These are phyloP conservation scores for Hypocryptadius cinnamomeus DNA, from an alignment of 2,113 vertebrate species.

Conservation along the genomic window DNA sequence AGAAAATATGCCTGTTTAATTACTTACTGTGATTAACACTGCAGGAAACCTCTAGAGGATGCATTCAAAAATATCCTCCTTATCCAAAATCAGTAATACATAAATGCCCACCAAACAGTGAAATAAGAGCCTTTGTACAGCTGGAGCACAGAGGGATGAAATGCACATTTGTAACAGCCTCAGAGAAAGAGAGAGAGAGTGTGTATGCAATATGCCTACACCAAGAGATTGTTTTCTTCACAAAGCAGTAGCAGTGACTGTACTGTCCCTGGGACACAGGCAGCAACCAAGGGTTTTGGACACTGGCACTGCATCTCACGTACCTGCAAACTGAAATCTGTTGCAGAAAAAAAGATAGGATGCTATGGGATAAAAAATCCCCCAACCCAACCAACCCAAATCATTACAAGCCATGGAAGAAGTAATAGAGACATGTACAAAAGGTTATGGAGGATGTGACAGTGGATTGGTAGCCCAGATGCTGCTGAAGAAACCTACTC, in stretches of 20 bases:
- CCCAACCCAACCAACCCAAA: background rate
- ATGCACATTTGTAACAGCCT: background rate
- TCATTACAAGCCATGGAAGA: background rate
- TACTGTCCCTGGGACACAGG: background rate
- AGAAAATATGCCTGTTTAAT: conserved; percentile 59
- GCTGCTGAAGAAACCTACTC: background rate
- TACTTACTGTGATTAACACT: conserved; percentile 52
- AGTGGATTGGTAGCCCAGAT: background rate
- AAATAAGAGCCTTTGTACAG: background rate
- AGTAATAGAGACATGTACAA: background rate
- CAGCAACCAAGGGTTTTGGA: background rate
- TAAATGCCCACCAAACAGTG: background rate
- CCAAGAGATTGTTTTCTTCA: background rate
- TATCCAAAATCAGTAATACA: conserved; percentile 7
- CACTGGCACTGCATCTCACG: background rate
- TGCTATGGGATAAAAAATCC: background rate
- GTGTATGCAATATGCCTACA: background rate
- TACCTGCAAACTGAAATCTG: background rate
- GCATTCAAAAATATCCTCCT: conserved; percentile 3
- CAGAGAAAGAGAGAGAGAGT: background rate
- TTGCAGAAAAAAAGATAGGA: background rate
- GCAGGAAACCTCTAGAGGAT: conserved; percentile 31
- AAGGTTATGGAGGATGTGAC: background rate
- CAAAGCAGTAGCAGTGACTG: background rate
- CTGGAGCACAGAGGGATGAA: background rate